These are phyloP conservation scores for Lasius platythorax DNA, from an alignment of 2,888 invertebrate species.

Conservation along the genomic window DNA sequence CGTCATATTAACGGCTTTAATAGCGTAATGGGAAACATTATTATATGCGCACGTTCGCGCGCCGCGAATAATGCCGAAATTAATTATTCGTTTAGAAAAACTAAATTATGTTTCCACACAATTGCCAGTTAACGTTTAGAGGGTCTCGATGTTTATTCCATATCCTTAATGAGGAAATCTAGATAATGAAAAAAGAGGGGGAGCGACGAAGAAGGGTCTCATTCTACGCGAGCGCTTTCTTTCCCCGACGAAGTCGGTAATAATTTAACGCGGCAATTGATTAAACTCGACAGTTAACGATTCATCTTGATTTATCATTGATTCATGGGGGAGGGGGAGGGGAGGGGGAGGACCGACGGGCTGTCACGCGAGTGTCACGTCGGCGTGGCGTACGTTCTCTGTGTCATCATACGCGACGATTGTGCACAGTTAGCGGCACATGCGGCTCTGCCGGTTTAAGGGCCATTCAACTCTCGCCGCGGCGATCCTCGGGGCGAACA, in stretches of 20 bases:
- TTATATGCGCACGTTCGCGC: conserved; percentile 11
- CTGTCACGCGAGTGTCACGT: conserved; percentile 16
- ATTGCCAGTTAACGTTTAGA: background rate
- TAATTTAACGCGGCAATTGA: background rate
- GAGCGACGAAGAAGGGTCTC: background rate
- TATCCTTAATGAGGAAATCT: background rate
- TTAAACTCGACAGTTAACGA: background rate
- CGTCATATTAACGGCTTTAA: conserved; percentile 43
- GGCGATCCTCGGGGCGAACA: conserved; percentile 48
- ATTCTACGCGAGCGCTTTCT: background rate
- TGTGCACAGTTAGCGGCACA: conserved; percentile 14
- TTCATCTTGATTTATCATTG: conserved; percentile 25
- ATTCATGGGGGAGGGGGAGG: background rate
- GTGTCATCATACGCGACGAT: conserved; percentile 7
- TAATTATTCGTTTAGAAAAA: conserved; percentile 24
- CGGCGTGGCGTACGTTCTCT: background rate
- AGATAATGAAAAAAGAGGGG: background rate
- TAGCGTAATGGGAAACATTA: conserved; percentile 34
- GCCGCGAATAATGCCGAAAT: conserved; percentile 25
- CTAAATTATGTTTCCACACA: background rate
- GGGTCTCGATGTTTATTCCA: background rate
- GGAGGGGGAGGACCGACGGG: background rate
- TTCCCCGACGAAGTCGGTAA: background rate
- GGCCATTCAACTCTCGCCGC: conserved; percentile 53
- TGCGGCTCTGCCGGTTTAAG: conserved; percentile 42